Evolutionary conservation across 2,888 invertebrate genomes (phyloP), one percentile per base, ranked within the genome.

Genomic region (Boloria euphrosyne): DNA sequence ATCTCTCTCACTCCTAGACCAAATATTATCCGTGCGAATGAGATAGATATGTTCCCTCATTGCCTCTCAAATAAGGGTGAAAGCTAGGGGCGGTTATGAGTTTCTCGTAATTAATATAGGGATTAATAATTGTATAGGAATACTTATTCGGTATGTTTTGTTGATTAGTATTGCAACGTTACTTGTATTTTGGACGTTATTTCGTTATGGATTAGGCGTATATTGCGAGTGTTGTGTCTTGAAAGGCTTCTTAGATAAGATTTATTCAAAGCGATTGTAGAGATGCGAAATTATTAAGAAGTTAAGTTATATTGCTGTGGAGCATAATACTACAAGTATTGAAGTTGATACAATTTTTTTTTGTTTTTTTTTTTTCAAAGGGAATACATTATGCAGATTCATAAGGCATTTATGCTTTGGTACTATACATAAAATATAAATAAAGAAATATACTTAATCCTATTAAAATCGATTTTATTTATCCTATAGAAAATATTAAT

Each of bases 1-100:
- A 73, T 81, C 84, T 78, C 85, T 64, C 74, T 86, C 76, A 73
- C 78, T 70, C 78, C 4, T 66, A 69, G 52, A 4, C 59, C 22
- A 22, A 57, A 38, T n/a, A 27, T 10, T 31, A 52, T 47, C 54
- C 53, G 65, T 50, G 51, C 49, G 59, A 67, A 62, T 52, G 70
- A 70, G 66, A 68, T 52, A 13, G 46, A 44, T 54, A 63, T 76
- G 78, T 72, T 68, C 70, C 57, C 61, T 71, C n/a, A 38, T 54
- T 57, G 18, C 47, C 22, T 57, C 22, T 44, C 46, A 47, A 18
- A 43, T 57, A 44, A 49, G 69, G 69, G 63, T 60, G 62, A 66
- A 46, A 55, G 43, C 18, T 17, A 64, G 58, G 66, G 72, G 70
- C 59, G 71, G 66, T 65, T 67, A 68, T 67, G 65, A 68, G 60